Evolutionary conservation across 2,888 invertebrate species (phyloP), one percentile per base, ranked within the genome.

Genomic region (Abrostola triplasia): DNA sequence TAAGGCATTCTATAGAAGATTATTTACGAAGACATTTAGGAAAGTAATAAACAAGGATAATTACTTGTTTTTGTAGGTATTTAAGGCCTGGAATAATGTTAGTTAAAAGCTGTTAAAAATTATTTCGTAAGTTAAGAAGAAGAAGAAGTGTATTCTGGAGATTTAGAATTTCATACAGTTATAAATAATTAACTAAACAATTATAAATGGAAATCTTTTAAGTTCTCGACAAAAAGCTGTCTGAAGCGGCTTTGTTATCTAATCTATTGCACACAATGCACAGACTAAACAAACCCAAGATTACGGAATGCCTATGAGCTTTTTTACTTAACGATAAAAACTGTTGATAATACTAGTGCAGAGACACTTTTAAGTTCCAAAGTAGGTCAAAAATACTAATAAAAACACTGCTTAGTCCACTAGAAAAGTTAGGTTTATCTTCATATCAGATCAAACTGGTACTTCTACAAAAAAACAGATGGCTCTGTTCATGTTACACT

Each of bases 221-320:
- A 65, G 44, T 50, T 66, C n/a, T 55, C 9, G 52, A 38, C 11
- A 47, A 55, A 59, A 67, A 47, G 7, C 24, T 44, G 12, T 40
- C 36, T 13, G 35, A 13, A 47, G 51, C 56, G 50, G 36, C 13
- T 64, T 13, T 48, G 5, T 12, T 76, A 77, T 79, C 77, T 81
- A 40, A 79, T 80, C 72, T 59, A 8, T 50, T 13, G 10, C 7
- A 56, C 58, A 71, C 59, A 60, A 11, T 53, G 40, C 47, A 55
- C 52, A 54, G 61, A 66, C 53, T 53, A 81, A 73, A 68, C 68
- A 72, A 70, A 48, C 49, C n/a, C n/a, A 37, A 65, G 63, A 74
- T 77, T 52, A 67, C 6, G 38, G 55, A n/a, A 68, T 57, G 36
- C 9, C 48, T 62, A 50, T n/a, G 6, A 61, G 64, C 54, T 73